phyloP scores from a whole-genome alignment of 2,113 vertebrate species.

The Rana temporaria region DNA sequence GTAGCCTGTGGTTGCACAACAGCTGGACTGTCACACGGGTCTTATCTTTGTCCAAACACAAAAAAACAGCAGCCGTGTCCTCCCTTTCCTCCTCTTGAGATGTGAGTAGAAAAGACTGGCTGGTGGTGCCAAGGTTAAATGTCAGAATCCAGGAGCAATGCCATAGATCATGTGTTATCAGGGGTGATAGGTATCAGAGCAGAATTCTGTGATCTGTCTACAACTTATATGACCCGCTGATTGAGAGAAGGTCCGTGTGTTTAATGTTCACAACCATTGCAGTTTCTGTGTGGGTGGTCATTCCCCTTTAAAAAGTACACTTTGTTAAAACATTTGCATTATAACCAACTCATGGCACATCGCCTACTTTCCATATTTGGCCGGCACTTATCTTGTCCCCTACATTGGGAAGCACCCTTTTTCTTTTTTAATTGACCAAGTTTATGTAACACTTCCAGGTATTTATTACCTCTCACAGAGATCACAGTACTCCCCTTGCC shows the following conservation, averaged over 20 bases:
- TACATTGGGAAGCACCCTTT: too few relatives aligned
- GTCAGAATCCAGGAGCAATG: neutral
- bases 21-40: neutral
- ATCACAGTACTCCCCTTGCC: too few relatives aligned
- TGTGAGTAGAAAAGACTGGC: neutral
- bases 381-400: too few relatives aligned
- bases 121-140: neutral
- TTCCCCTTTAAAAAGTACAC: neutral
- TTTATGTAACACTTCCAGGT: too few relatives aligned
- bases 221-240: neutral
- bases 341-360: too few relatives aligned
- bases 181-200: neutral
- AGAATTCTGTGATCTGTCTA: neutral
- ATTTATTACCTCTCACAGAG: too few relatives aligned
- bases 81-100: neutral
- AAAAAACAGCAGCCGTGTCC: neutral
- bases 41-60: neutral
- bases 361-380: too few relatives aligned
- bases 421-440: too few relatives aligned
- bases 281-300: conserved; percentile 9
- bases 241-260: neutral
- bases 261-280: neutral
- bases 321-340: too few relatives aligned
- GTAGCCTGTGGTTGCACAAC: neutral
- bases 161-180: conserved; percentile 6